Evolutionary conservation across 2,888 invertebrate genomes (phyloP), one percentile per base, ranked within the genome.

Genomic region (Nemotelus pantherinus): DNA sequence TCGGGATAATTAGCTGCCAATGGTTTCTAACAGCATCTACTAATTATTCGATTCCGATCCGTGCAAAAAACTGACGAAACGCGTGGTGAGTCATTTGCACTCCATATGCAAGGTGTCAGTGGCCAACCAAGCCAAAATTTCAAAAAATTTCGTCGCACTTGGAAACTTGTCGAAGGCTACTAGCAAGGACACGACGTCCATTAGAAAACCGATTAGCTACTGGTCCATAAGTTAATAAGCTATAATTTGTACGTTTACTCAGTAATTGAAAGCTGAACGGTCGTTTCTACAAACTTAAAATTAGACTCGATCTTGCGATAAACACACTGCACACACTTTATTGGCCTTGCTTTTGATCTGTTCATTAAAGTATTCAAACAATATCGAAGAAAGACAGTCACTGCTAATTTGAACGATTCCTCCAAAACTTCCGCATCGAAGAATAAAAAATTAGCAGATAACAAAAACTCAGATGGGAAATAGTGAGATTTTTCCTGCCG

Each of bases 301-400:
- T 71, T 71, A 53, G 71, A 55, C 45, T 50, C 55, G 55, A 53
- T 71, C 55, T 71, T 39, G 44, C n/a, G 10, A 41, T 71, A 71
- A 57, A 71, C 55, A 43, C 43, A 43, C 44, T 44, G 2, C 9
- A 55, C 5, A 25, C 25, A 25, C 57, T 55, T 71, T 39, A 71
- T 71, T 48, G 71, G 57, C 71, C 71, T 71, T 71, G 71, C 57
- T 71, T 68, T 55, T 25, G 57, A 71, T 71, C 71, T 71, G 10
- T n/a, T 71, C 71, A 71, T 71, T 55, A 71, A n/a, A 55, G 55
- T 68, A 4, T 39, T 71, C 71, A 71, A 55, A 71, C 71, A 71
- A 65, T 45, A 25, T 25, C n/a, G 65, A 65, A 65, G 65, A 65
- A 65, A 65, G 65, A 65, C 47, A 10, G 65, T 47, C 3, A 41